These are phyloP conservation scores for Clarias batrachus DNA, from an alignment of 2,113 vertebrate species.

Conservation along the genomic window DNA sequence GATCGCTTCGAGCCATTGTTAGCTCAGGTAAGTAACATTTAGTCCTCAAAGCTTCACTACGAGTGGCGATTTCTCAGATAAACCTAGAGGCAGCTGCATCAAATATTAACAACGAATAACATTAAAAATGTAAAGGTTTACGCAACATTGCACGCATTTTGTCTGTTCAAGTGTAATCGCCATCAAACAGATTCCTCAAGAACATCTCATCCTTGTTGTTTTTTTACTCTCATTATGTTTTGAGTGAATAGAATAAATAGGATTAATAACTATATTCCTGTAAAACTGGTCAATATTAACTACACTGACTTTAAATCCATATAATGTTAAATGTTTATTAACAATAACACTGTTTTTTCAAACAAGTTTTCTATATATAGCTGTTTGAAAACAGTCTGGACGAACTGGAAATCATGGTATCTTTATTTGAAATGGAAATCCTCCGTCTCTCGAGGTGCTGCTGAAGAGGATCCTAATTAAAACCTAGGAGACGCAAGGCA, in stretches of 20 bases:
- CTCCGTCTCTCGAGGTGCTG: neutral
- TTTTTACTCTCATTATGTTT: neutral
- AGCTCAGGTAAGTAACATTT: neutral
- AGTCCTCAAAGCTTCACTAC: neutral
- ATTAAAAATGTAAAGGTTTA: constrained; percentile 50
- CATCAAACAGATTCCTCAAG: neutral
- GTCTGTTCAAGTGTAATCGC: constrained; percentile 7
- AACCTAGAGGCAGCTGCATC: constrained; percentile 26
- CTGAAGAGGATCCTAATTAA: constrained; percentile 48
- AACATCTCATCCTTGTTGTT: neutral
- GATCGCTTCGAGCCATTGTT: neutral
- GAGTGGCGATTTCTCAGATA: constrained; percentile 11
- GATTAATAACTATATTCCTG: neutral
- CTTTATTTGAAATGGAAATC: constrained; percentile 50
- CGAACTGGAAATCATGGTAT: neutral
- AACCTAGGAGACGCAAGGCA: constrained; percentile 42
- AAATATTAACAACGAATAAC: constrained; percentile 47
- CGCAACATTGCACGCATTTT: neutral
- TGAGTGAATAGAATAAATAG: too few species aligned
- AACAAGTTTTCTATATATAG: too few species aligned
- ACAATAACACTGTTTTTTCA: neutral
- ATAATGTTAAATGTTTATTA: neutral
- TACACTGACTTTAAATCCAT: neutral
- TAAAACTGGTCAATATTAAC: neutral
- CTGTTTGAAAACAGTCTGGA: neutral